A percentile compares a stretch with the other conserved stretches of the same genome.
phyloP scores from a whole-genome alignment of 2,888 invertebrate species.

The Nowickia ferox region DNA sequence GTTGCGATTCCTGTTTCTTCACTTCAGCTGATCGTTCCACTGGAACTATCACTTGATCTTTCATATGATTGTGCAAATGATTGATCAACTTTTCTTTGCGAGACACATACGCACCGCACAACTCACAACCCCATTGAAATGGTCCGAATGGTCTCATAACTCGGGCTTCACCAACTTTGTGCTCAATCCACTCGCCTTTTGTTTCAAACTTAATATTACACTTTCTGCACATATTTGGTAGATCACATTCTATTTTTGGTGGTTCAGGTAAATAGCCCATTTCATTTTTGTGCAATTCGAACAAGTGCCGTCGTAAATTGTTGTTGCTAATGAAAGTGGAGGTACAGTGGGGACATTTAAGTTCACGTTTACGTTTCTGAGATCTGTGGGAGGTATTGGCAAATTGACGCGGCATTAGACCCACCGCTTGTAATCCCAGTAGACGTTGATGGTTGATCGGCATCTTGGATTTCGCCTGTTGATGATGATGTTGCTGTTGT shows the following conservation, averaged over 20 bases:
- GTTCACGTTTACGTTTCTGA: conserved; percentile 81
- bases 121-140: conserved; percentile 83
- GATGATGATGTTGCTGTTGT: conserved; percentile 70
- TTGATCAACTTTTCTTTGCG: conserved; percentile 83
- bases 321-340: conserved; percentile 83
- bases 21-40: conserved; percentile 69
- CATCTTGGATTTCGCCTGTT: conserved; percentile 76
- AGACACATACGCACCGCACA: conserved; percentile 82
- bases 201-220: conserved; percentile 80
- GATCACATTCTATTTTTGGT: conserved; percentile 80
- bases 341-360: conserved; percentile 82
- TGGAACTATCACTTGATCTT: conserved; percentile 79
- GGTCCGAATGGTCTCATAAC: conserved; percentile 81
- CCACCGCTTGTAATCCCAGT: conserved; percentile 81
- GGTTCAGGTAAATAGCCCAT: conserved; percentile 79
- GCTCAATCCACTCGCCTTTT: conserved; percentile 82
- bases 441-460: conserved; percentile 77
- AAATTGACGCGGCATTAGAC: conserved; percentile 79
- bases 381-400: conserved; percentile 70
- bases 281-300: conserved; percentile 82
- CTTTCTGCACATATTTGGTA: conserved; percentile 79
- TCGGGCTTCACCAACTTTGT: conserved; percentile 82
- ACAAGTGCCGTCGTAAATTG: conserved; percentile 82
- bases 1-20: conserved; percentile 48
- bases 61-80: conserved; percentile 82